Evolutionary conservation across 2,113 vertebrate genomes (phyloP).

Genomic region (Trachemys scripta): DNA sequence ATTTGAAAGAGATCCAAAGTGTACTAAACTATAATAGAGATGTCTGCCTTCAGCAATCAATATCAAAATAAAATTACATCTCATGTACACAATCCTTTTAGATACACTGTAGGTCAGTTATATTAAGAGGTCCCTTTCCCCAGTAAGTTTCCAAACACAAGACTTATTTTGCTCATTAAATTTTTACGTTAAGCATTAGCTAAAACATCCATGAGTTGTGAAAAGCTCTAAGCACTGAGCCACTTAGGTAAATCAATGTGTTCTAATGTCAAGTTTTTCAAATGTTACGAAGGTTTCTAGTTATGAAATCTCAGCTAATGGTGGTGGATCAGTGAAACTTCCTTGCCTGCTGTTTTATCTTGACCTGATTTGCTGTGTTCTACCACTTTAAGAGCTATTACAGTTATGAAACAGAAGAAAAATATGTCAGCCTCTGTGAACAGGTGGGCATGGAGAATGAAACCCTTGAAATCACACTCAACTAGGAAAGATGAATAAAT

Average conservation of each 20-base stretch:
- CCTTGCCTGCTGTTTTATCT: background rate
- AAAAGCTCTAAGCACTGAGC: background rate
- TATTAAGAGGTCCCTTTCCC: background rate
- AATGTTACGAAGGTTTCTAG: fast-evolving
- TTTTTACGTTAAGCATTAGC: background rate
- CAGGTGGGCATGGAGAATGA: background rate
- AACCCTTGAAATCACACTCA: background rate
- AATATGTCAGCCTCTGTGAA: background rate
- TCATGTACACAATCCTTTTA: background rate
- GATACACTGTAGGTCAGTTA: background rate
- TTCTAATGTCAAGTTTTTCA: background rate
- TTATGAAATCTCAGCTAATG: background rate
- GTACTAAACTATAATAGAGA: background rate
- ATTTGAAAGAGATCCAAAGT: background rate
- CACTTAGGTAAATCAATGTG: background rate
- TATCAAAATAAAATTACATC: constrained; percentile 15
- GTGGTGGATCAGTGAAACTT: background rate
- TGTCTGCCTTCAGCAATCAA: background rate
- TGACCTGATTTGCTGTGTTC: background rate
- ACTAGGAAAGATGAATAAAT: background rate
- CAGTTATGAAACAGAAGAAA: background rate
- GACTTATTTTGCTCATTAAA: background rate
- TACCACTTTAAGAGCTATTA: background rate
- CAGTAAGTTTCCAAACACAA: background rate
- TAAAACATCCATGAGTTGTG: background rate